phyloP scores from a whole-genome alignment of 1,140 invertebrate genomes.

The Thalassaphorura encarpata region DNA sequence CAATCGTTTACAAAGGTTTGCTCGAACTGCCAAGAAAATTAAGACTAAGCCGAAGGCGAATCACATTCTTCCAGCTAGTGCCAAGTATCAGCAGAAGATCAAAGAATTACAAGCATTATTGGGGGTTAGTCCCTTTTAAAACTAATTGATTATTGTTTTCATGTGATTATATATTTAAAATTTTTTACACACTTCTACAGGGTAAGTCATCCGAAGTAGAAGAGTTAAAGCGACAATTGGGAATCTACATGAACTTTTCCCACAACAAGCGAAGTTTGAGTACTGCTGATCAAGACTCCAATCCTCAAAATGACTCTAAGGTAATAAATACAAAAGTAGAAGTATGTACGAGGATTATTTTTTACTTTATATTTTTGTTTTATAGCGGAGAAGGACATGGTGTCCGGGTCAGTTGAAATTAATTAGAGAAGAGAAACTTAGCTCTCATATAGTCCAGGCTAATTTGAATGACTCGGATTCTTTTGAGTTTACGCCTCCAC shows the following conservation, averaged over 20 bases:
- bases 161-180: background rate
- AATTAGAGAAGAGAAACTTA: too few species aligned
- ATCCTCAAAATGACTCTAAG: background rate
- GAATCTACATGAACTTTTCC: background rate
- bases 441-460: too few species aligned
- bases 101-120: conserved; percentile 6
- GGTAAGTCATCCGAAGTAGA: background rate
- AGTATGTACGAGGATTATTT: background rate
- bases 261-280: too few species aligned
- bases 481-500: too few species aligned
- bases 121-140: background rate
- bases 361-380: background rate
- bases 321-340: background rate
- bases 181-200: background rate
- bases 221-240: background rate
- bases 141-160: background rate
- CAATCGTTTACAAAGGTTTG: conserved; percentile 34
- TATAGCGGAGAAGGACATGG: background rate
- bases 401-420: too few species aligned
- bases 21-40: conserved; percentile 38
- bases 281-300: background rate
- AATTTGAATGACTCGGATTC: too few species aligned
- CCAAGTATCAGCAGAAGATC: conserved; percentile 19
- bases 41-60: conserved; percentile 54
- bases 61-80: conserved; percentile 42